phyloP scores from a whole-genome alignment of 2,113 vertebrate genomes.

The Elaphurus davidianus region DNA sequence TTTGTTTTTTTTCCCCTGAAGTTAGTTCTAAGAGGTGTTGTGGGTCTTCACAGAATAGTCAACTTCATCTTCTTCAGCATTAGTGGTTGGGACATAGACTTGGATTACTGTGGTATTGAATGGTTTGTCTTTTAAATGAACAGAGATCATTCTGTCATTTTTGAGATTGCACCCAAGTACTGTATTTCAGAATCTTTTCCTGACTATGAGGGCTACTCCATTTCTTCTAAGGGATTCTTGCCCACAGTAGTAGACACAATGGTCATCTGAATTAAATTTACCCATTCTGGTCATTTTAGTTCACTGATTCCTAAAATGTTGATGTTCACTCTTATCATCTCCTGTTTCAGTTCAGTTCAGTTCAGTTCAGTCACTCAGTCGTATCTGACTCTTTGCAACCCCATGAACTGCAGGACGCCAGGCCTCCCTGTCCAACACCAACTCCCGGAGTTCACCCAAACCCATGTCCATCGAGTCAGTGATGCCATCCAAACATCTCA shows the following conservation, averaged over 20 bases:
- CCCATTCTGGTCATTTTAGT: background rate
- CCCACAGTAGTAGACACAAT: background rate
- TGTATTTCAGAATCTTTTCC: background rate
- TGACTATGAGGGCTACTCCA: background rate
- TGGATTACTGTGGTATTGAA: background rate
- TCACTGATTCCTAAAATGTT: background rate
- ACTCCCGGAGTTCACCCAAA: too few species aligned
- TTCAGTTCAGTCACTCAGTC: too few species aligned
- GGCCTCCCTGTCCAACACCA: too few species aligned
- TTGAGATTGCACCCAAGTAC: background rate
- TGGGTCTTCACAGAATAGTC: background rate
- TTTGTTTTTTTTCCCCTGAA: accelerated
- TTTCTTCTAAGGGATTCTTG: background rate
- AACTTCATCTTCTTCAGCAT: background rate
- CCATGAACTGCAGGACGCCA: too few species aligned
- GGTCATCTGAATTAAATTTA: background rate
- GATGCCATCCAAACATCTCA: too few species aligned
- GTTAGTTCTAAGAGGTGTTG: background rate
- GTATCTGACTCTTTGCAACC: too few species aligned
- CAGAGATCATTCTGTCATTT: background rate
- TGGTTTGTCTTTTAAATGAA: background rate
- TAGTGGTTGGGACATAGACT: background rate
- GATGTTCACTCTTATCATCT: background rate
- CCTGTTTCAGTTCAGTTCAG: background rate
- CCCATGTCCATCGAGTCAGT: too few species aligned